phyloP scores from a whole-genome alignment of 2,888 invertebrate genomes.

The Odontothrips loti region DNA sequence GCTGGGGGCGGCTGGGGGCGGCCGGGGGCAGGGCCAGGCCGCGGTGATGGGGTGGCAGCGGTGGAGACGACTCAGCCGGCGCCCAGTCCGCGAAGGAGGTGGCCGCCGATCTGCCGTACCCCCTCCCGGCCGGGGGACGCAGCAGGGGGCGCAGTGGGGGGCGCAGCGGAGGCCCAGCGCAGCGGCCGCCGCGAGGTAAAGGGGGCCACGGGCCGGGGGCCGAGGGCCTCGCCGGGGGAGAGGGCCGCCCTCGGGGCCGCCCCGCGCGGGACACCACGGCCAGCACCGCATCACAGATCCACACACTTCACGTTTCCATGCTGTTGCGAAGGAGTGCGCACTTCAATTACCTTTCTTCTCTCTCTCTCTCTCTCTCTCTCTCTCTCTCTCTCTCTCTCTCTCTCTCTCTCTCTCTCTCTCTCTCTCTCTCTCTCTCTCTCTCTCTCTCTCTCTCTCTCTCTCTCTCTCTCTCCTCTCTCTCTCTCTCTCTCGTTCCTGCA shows the following conservation, averaged over 20 bases:
- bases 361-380: constrained; percentile 7
- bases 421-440: too few species aligned
- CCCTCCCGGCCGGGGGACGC: background rate
- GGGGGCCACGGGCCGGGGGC: background rate
- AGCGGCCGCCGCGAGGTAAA: background rate
- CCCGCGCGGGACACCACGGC: background rate
- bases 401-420: background rate
- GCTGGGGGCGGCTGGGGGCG: background rate
- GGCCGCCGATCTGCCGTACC: background rate
- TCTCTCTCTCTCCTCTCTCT: too few species aligned
- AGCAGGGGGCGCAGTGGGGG: background rate
- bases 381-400: background rate
- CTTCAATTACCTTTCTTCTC: background rate
- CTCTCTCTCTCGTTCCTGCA: too few species aligned
- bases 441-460: too few species aligned
- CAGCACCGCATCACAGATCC: background rate
- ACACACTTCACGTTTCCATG: too few species aligned
- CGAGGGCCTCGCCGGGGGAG: background rate
- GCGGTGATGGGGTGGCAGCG: constrained; percentile 13
- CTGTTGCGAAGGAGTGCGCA: too few species aligned
- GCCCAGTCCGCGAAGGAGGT: background rate
- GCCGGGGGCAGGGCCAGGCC: constrained; percentile 12
- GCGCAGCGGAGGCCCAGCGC: background rate
- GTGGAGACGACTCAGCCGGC: background rate
- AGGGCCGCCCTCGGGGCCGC: background rate